Evolutionary conservation across 1,140 invertebrate genomes (phyloP).

Genomic region (Bombus picipes): DNA sequence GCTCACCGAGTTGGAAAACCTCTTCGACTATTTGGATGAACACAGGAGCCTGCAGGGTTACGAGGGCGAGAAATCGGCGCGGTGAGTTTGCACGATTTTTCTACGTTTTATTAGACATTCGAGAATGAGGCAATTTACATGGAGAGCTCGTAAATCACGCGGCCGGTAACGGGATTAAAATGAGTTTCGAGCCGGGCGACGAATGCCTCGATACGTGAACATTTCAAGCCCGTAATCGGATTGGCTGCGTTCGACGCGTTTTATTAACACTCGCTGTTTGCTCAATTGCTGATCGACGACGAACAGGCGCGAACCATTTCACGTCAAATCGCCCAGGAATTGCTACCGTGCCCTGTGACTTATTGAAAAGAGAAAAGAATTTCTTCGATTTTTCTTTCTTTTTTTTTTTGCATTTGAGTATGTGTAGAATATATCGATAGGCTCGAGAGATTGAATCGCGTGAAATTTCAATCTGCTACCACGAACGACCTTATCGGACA

Average conservation of each 20-base stretch:
- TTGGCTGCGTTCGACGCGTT: conserved; percentile 31
- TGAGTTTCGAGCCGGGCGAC: conserved; percentile 26
- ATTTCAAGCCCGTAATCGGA: conserved; percentile 34
- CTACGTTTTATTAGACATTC: conserved; percentile 28
- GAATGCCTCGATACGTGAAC: conserved; percentile 18
- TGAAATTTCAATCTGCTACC: conserved; percentile 12
- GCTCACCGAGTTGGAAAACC: conserved; percentile 84
- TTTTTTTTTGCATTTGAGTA: background rate
- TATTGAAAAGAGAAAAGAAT: no score
- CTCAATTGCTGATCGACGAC: conserved; percentile 12
- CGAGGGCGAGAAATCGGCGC: conserved; percentile 75
- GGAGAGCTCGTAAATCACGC: conserved; percentile 37
- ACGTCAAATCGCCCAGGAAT: background rate
- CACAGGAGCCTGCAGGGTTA: conserved; percentile 83
- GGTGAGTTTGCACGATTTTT: conserved; percentile 74
- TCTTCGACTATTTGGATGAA: conserved; percentile 86
- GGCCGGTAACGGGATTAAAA: conserved; percentile 37
- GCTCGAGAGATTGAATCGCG: background rate
- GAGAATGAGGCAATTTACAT: conserved; percentile 22
- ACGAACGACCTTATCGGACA: background rate
- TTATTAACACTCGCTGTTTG: conserved; percentile 35
- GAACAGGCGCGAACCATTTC: conserved; percentile 24
- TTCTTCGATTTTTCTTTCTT: background rate
- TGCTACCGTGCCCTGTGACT: background rate
- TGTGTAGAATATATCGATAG: background rate